Percentiles rank a stretch among this genome's conserved stretches.
Conservation (phyloP, 92 coral and sea anemone genomes). For the Heteractis magnifica region DNA sequence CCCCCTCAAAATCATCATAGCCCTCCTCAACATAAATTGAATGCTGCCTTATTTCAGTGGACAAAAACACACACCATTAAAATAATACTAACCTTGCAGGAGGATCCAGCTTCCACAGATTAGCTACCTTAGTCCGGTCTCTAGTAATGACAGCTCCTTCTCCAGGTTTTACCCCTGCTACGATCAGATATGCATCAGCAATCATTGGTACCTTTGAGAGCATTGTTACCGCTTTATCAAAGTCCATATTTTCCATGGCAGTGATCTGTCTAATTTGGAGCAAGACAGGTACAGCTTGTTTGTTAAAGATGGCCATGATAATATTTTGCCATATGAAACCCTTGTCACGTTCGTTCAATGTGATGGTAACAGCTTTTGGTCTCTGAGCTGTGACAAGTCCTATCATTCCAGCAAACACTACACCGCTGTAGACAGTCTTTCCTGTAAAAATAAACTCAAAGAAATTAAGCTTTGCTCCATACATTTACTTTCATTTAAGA, state of each 20-base stretch:
- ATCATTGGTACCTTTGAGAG: conserved; percentile 54
- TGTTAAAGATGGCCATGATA: conserved; percentile 68
- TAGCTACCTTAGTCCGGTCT: conserved; percentile 46
- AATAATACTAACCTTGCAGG: conserved; percentile 16
- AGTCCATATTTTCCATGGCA: conserved; percentile 58
- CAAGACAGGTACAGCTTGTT: conserved; percentile 69
- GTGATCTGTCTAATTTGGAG: conserved; percentile 65
- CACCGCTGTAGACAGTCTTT: conserved; percentile 76
- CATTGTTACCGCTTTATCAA: conserved; percentile 49
- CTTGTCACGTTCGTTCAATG: conserved; percentile 77
- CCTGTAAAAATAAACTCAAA: conserved; percentile 41
- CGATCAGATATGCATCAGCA: conserved; percentile 73
- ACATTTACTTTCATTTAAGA: too few relatives aligned
- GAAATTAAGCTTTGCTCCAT: background rate
- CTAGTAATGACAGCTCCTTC: conserved; percentile 86
- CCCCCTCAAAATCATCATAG: too few relatives aligned
- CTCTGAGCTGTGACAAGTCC: conserved; percentile 85
- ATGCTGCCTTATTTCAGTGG: background rate
- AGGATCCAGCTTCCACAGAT: conserved; percentile 70
- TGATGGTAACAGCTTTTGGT: conserved; percentile 67
- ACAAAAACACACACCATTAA: background rate
- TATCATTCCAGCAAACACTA: conserved; percentile 75
- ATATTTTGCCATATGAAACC: conserved; percentile 78
- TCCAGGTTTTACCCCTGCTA: conserved; percentile 73
- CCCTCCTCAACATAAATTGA: background rate